A percentile compares a stretch with the other conserved stretches of the same genome.
phyloP scores from a whole-genome alignment of 2,888 invertebrate genomes.

The Syritta pipiens region DNA sequence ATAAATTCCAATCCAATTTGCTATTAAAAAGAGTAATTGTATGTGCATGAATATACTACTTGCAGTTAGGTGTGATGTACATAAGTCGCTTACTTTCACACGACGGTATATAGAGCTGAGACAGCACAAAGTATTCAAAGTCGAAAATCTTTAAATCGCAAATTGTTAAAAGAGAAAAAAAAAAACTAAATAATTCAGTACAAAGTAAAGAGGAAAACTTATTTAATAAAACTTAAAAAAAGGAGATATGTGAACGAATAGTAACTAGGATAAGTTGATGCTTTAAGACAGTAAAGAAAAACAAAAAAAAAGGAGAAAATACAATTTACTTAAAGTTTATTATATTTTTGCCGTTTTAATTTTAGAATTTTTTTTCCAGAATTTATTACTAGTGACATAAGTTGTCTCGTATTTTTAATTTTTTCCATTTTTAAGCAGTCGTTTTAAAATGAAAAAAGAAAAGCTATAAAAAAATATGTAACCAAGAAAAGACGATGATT shows the following conservation, averaged over 20 bases:
- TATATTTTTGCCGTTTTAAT: constrained; percentile 8
- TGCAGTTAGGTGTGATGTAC: background rate
- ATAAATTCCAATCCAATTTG: too few relatives aligned
- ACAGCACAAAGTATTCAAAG: constrained; percentile 39
- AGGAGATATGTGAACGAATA: constrained; percentile 7
- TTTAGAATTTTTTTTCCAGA: constrained; percentile 18
- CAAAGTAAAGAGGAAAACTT: constrained; percentile 29
- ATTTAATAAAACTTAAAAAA: constrained; percentile 8
- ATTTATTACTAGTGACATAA: constrained; percentile 10
- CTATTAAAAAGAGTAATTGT: too few relatives aligned
- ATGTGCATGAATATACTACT: background rate
- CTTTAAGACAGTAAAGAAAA: constrained; percentile 39
- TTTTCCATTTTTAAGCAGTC: background rate
- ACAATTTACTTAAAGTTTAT: constrained; percentile 34
- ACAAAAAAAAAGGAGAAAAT: background rate
- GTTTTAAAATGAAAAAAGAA: constrained; percentile 3
- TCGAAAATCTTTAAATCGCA: constrained; percentile 8
- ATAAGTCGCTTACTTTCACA: too few relatives aligned
- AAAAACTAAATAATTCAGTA: constrained; percentile 55
- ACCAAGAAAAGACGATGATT: constrained; percentile 19
- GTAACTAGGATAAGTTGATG: constrained; percentile 55
- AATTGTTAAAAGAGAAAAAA: constrained; percentile 4
- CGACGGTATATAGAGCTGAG: background rate
- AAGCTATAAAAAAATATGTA: background rate
- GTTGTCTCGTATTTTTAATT: constrained; percentile 24